These are phyloP conservation scores for Leptothorax acervorum DNA, from an alignment of 2,888 invertebrate species.

Conservation along the genomic window DNA sequence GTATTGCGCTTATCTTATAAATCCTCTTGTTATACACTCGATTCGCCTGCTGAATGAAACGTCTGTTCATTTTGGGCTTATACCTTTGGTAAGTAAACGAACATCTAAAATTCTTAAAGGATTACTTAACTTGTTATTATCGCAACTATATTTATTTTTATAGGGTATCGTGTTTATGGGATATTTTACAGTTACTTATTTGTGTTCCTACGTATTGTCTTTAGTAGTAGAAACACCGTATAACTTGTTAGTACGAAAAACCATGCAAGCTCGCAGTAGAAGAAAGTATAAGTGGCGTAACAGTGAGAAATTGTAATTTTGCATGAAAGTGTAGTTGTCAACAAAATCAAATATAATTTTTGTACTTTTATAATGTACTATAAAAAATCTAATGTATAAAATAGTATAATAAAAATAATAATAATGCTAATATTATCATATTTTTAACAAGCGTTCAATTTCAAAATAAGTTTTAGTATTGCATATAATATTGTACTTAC, in stretches of 20 bases:
- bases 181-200: conserved; percentile 79
- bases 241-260: conserved; percentile 81
- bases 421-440: too few relatives aligned
- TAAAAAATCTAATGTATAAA: too few relatives aligned
- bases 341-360: neutral
- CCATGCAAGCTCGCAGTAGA: conserved; percentile 62
- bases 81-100: conserved; percentile 81
- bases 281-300: conserved; percentile 52
- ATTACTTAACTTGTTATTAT: conserved; percentile 1
- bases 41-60: conserved; percentile 83
- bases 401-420: too few relatives aligned
- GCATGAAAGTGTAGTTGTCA: neutral
- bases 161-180: conserved; percentile 81
- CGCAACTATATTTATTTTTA: conserved; percentile 68
- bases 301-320: conserved; percentile 46
- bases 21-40: conserved; percentile 87
- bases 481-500: too few relatives aligned
- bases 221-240: conserved; percentile 85
- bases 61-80: conserved; percentile 80
- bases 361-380: too few relatives aligned
- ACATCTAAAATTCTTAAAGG: neutral
- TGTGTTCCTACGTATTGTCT: conserved; percentile 82
- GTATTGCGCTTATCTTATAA: conserved; percentile 88
- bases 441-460: too few relatives aligned
- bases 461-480: too few relatives aligned